These are phyloP conservation scores for Arctia plantaginis DNA, from an alignment of 2,888 invertebrate species.

Conservation along the genomic window DNA sequence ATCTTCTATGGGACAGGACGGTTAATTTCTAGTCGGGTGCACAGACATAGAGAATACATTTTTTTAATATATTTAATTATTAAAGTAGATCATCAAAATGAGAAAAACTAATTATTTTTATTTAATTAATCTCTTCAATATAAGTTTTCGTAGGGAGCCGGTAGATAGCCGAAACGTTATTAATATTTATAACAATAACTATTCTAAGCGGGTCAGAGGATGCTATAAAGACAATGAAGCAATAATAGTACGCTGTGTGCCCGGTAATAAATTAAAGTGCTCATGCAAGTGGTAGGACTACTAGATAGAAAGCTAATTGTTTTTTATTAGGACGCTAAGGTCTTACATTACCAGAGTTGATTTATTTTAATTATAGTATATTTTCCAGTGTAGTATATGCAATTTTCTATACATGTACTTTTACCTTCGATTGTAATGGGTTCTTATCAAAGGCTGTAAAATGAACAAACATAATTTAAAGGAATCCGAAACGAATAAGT, in stretches of 20 bases:
- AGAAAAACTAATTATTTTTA: not conserved
- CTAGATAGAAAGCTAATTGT: constrained; percentile 25
- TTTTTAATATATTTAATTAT: not conserved
- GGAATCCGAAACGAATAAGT: too few species aligned
- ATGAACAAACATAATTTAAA: too few species aligned
- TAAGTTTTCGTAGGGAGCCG: not conserved
- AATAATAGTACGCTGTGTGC: not conserved
- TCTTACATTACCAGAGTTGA: constrained; percentile 29
- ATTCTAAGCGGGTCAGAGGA: not conserved
- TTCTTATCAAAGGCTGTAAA: too few species aligned
- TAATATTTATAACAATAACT: not conserved
- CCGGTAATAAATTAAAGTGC: constrained; percentile 31
- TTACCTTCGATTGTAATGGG: too few species aligned
- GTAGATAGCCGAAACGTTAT: not conserved
- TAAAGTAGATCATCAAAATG: not conserved
- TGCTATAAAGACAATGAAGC: constrained; percentile 5
- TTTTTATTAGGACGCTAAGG: constrained; percentile 27
- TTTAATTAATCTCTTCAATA: not conserved
- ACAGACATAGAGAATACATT: not conserved
- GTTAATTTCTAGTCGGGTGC: not conserved
- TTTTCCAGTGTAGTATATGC: not conserved
- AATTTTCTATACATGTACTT: too few species aligned
- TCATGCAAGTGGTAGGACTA: constrained; percentile 28
- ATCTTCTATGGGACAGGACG: not conserved
- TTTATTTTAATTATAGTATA: constrained; percentile 38